phyloP scores from a whole-genome alignment of 2,113 vertebrate genomes.

The Carassius carassius region DNA sequence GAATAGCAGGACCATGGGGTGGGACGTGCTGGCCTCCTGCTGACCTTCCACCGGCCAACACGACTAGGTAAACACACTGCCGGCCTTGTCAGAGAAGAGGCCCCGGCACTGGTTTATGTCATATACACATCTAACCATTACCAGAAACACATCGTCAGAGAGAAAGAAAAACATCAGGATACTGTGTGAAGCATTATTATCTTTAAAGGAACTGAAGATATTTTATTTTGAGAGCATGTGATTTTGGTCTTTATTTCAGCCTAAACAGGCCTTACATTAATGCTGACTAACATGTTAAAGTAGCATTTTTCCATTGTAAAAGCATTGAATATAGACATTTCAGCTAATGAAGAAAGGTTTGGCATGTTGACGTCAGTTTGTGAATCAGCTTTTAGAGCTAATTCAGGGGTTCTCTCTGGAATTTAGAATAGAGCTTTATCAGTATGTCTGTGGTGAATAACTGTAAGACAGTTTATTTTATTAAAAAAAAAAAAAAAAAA shows the following conservation, averaged over 20 bases:
- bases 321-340: not conserved
- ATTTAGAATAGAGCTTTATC: not conserved
- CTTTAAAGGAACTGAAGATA: conserved; percentile 23
- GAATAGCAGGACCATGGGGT: conserved; percentile 61
- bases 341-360: not conserved
- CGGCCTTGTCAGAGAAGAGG: conserved; percentile 55
- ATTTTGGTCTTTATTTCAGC: conserved; percentile 6
- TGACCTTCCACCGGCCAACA: conserved; percentile 62
- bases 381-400: not conserved
- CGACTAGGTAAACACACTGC: conserved; percentile 58
- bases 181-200: conserved; percentile 13
- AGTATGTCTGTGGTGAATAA: not conserved
- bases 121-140: conserved; percentile 55
- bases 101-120: conserved; percentile 56
- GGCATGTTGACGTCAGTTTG: not conserved
- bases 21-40: conserved; percentile 58
- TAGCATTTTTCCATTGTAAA: not conserved
- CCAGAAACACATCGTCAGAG: conserved; percentile 23
- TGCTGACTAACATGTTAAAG: not conserved
- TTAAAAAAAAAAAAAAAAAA: too few species aligned
- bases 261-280: conserved; percentile 7
- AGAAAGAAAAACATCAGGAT: conserved; percentile 41
- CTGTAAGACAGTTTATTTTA: not conserved
- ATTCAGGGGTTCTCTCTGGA: not conserved
- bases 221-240: conserved; percentile 23